Conservation (phyloP, 2,888 invertebrate species). For the Drosophila ochracea region DNA sequence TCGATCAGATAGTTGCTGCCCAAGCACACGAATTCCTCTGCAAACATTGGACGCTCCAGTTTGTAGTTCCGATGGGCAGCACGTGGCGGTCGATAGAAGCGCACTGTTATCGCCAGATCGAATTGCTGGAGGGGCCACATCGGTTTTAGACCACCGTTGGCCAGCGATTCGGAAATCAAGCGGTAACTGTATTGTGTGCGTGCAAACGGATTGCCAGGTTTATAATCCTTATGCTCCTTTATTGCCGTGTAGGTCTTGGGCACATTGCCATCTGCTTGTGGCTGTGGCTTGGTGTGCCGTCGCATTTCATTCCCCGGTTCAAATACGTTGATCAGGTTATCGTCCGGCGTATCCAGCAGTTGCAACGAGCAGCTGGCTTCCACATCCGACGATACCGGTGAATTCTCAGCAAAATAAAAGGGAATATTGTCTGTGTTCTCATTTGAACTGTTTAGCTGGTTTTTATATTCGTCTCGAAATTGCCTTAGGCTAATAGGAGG, state of each 20-base stretch:
- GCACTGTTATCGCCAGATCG: conserved; percentile 85
- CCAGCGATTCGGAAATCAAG: conserved; percentile 25
- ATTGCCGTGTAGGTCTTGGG: conserved; percentile 51
- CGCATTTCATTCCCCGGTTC: conserved; percentile 40
- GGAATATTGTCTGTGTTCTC: conserved; percentile 9
- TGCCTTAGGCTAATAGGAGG: conserved; percentile 64
- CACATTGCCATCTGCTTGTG: conserved; percentile 26
- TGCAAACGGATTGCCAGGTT: conserved; percentile 67
- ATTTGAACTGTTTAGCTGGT: conserved; percentile 31
- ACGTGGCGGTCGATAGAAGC: conserved; percentile 86
- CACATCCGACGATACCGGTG: conserved; percentile 28
- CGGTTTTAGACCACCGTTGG: not conserved
- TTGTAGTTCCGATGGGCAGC: conserved; percentile 78
- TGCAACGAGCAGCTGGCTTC: conserved; percentile 54
- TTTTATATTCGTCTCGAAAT: conserved; percentile 66
- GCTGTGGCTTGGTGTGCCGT: conserved; percentile 19
- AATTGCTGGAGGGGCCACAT: conserved; percentile 10
- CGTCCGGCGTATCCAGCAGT: conserved; percentile 46
- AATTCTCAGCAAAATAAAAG: conserved; percentile 50
- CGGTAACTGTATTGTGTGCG: conserved; percentile 64
- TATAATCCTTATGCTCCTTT: conserved; percentile 41
- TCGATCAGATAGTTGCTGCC: conserved; percentile 89
- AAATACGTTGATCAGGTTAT: conserved; percentile 38
- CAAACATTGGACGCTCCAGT: conserved; percentile 84
- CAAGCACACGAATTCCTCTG: conserved; percentile 88